These are phyloP conservation scores for Poecile montanus DNA, from an alignment of 2,797 vertebrate species.

Conservation along the genomic window DNA sequence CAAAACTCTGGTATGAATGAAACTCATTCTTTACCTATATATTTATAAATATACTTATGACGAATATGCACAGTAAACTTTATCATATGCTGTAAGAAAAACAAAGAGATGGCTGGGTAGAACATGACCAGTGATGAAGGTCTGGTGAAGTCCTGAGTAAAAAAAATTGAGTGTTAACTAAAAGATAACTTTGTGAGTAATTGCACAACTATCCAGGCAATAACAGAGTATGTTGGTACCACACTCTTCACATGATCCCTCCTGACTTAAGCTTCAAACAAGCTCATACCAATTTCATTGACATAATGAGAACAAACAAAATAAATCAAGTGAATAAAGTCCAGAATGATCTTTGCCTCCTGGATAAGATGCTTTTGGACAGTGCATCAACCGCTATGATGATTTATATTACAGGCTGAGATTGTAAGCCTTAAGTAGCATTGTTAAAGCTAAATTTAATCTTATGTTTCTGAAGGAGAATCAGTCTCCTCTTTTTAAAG, in stretches of 20 bases:
- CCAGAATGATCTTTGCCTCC: conserved; percentile 15
- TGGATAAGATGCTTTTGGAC: conserved; percentile 25
- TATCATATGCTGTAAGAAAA: neutral
- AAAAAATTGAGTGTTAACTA: neutral
- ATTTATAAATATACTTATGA: neutral
- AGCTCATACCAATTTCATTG: conserved; percentile 53
- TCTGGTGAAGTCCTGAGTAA: neutral
- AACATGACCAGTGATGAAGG: neutral
- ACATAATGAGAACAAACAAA: conserved; percentile 58
- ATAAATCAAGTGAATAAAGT: conserved; percentile 43
- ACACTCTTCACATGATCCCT: neutral
- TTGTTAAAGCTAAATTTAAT: conserved; percentile 12
- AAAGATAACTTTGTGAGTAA: neutral
- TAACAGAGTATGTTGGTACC: neutral
- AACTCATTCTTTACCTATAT: neutral
- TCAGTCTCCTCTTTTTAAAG: neutral
- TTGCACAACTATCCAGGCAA: neutral
- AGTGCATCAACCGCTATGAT: conserved; percentile 17
- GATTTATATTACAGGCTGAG: conserved; percentile 29
- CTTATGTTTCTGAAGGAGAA: neutral
- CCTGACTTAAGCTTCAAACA: conserved; percentile 2
- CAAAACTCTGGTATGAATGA: neutral
- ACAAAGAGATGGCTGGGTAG: neutral
- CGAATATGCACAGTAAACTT: neutral
- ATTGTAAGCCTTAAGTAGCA: neutral